Percentiles rank a stretch among this genome's conserved stretches.
These are phyloP conservation scores for Paratilapia polleni DNA, from an alignment of 2,113 vertebrate species.

Conservation along the genomic window DNA sequence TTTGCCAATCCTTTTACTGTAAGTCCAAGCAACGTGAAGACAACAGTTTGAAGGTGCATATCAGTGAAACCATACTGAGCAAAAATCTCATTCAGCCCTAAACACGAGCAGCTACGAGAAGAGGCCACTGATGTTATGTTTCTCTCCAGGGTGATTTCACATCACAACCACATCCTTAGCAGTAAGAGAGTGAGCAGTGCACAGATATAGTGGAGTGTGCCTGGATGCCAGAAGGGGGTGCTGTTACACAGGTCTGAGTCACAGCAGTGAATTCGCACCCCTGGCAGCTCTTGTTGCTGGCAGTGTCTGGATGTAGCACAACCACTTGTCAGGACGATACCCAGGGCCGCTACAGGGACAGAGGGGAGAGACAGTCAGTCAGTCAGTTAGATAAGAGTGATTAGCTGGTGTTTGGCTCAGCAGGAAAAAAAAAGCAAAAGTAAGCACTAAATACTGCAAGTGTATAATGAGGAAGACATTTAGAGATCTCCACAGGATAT, in stretches of 20 bases:
- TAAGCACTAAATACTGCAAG: conserved; percentile 68
- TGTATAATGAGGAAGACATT: conserved; percentile 64
- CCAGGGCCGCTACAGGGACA: conserved; percentile 84
- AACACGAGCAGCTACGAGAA: conserved; percentile 21
- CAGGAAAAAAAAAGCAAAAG: conserved; percentile 66
- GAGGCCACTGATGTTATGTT: conserved; percentile 21
- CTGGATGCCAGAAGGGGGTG: conserved; percentile 55
- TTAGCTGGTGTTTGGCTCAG: conserved; percentile 64
- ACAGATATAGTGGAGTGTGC: conserved; percentile 75
- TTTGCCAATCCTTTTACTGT: background rate
- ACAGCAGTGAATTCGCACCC: conserved; percentile 90
- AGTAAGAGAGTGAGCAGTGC: conserved; percentile 72
- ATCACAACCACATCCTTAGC: conserved; percentile 69
- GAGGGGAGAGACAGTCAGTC: conserved; percentile 26
- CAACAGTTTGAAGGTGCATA: conserved; percentile 34
- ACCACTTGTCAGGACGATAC: conserved; percentile 88
- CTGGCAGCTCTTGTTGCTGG: conserved; percentile 91
- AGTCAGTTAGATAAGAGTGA: conserved; percentile 57
- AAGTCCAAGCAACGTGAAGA: conserved; percentile 32
- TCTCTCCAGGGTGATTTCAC: background rate
- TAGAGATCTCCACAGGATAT: conserved; percentile 35
- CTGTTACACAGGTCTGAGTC: conserved; percentile 84
- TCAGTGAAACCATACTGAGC: conserved; percentile 36
- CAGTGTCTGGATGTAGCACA: conserved; percentile 92
- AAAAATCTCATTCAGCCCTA: conserved; percentile 28